These are phyloP conservation scores for Ceuthmochares aereus DNA, from an alignment of 2,113 vertebrate species.

Conservation along the genomic window DNA sequence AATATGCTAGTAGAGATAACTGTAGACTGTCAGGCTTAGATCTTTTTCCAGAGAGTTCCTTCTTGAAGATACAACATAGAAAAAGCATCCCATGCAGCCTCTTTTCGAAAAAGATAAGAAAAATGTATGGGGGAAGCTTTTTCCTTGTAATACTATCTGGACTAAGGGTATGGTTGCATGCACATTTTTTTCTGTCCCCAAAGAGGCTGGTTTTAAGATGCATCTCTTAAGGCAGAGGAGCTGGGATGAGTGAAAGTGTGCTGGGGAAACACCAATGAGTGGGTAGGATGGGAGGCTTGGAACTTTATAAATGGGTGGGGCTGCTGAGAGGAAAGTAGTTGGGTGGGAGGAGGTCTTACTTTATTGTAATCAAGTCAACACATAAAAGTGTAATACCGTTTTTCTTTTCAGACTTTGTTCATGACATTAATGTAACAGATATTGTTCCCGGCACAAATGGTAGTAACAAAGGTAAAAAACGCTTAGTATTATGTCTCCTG, in stretches of 20 bases:
- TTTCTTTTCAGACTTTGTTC: conserved; percentile 83
- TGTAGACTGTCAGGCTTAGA: neutral
- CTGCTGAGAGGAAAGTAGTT: neutral
- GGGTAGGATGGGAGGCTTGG: neutral
- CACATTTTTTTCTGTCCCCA: neutral
- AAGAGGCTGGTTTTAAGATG: neutral
- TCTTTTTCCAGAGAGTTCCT: neutral
- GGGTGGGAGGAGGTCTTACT: neutral
- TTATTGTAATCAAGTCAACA: neutral
- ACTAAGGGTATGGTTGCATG: neutral
- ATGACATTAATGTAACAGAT: conserved; percentile 87
- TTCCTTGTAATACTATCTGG: neutral
- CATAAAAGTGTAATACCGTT: neutral
- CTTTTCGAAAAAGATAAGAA: neutral
- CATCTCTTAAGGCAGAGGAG: neutral
- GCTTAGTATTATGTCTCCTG: neutral
- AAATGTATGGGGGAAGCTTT: neutral
- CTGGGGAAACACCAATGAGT: neutral
- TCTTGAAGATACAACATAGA: neutral
- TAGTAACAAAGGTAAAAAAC: conserved; percentile 84
- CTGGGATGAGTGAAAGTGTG: neutral
- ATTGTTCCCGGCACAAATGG: conserved; percentile 86
- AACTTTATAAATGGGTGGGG: neutral
- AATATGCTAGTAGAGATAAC: neutral
- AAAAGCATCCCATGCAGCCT: neutral